Conservation (phyloP, 2,888 invertebrate genomes). For the Xestia ashworthii region DNA sequence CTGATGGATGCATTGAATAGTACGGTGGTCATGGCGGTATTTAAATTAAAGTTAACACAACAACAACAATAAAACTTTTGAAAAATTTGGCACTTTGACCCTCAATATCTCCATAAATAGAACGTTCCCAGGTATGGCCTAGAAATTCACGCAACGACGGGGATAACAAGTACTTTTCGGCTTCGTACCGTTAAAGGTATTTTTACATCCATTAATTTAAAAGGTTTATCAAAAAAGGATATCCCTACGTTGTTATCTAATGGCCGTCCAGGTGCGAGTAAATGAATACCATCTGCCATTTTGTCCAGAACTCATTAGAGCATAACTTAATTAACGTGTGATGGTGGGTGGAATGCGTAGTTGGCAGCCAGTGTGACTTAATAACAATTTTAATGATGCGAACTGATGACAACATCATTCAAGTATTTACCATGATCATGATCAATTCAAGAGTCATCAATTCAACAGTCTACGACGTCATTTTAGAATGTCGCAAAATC, state of each 20-base stretch:
- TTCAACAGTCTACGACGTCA: neutral
- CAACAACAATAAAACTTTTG: too few species aligned
- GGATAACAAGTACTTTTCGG: too few species aligned
- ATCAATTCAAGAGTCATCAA: neutral
- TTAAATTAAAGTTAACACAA: too few species aligned
- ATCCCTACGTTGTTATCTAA: slow-evolving; percentile 9
- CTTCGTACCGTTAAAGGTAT: too few species aligned
- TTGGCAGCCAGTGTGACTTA: neutral
- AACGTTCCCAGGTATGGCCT: too few species aligned
- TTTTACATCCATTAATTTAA: too few species aligned
- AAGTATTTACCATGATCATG: neutral
- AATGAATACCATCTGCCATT: slow-evolving; percentile 28
- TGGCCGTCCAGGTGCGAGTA: slow-evolving; percentile 21
- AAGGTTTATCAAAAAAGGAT: neutral
- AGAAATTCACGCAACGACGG: too few species aligned
- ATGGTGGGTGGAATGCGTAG: neutral
- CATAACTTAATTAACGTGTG: slow-evolving; percentile 21
- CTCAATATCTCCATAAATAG: too few species aligned
- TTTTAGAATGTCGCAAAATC: neutral
- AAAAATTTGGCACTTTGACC: too few species aligned
- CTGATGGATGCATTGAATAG: too few species aligned
- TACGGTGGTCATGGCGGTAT: too few species aligned
- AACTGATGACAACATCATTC: slow-evolving; percentile 4
- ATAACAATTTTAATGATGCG: slow-evolving; percentile 13
- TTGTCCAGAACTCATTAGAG: slow-evolving; percentile 28